Conservation (phyloP, 2,888 invertebrate genomes). For the Eupithecia dodoneata region DNA sequence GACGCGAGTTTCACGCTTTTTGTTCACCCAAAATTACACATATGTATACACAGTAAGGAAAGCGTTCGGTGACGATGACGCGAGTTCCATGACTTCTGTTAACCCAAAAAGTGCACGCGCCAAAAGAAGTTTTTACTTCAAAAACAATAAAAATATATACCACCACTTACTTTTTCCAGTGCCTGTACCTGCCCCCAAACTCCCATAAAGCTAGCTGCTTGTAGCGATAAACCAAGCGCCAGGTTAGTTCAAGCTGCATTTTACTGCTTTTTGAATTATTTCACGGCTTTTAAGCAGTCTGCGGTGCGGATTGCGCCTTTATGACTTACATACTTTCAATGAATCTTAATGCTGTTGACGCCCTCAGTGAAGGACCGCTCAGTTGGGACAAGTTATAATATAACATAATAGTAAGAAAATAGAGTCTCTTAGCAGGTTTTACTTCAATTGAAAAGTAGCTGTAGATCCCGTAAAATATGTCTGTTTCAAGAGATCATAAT, state of each 20-base stretch:
- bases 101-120: no score
- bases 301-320: slow-evolving; percentile 70
- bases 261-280: slow-evolving; percentile 79
- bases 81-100: no score
- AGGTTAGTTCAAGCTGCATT: slow-evolving; percentile 70
- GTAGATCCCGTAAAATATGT: neutral
- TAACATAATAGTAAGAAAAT: neutral
- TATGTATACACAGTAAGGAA: no score
- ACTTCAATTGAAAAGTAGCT: neutral
- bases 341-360: slow-evolving; percentile 36
- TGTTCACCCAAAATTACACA: no score
- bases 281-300: slow-evolving; percentile 71
- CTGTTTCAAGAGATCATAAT: neutral
- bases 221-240: slow-evolving; percentile 52
- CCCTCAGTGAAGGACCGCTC: neutral
- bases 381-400: neutral
- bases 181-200: slow-evolving; percentile 41
- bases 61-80: no score
- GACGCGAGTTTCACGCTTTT: no score
- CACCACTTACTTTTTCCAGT: neutral
- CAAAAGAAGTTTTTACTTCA: no score
- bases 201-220: slow-evolving; percentile 65
- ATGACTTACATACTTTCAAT: slow-evolving; percentile 54
- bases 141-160: neutral
- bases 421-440: neutral